Evolutionary conservation across 1,140 invertebrate species (phyloP), one percentile per base, ranked within the genome.

Genomic region (Drosophila gunungcola): DNA sequence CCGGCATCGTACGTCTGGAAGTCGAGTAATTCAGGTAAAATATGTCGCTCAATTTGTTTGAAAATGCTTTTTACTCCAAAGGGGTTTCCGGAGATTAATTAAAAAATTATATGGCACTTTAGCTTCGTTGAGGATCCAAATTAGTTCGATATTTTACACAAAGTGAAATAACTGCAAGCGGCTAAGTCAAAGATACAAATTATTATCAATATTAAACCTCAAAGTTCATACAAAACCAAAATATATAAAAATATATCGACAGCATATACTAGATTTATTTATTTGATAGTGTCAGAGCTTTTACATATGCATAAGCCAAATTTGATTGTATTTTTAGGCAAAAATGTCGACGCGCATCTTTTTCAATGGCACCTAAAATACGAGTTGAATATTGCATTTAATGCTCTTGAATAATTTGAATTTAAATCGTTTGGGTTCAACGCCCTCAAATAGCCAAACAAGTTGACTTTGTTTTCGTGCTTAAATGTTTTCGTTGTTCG

Each of bases 21-120:
- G 27, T 42, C n/a, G 11, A 65, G 60, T 68, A 42, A 52, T 65
- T 65, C 39, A 72, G 21, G 27, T 73, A 45, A 73, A 72, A 60
- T 70, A 72, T 72, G 39, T 72, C 21, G n/a, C 46, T 45, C 54
- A 11, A 72, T 73, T 73, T 72, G 61, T 72, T 60, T 60, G 68
- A 16, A 72, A 72, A 73, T 60, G 67, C 39, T 60, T 60, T 60
- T 73, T 60, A 38, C 48, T 21, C 9, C 64, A 16, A 60, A 73
- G 72, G 65, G 45, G 52, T 54, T 45, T 72, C n/a, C 12, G 54
- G 32, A 43, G 65, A 13, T 72, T 73, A 73, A 72, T 72, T 72
- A 58, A 72, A 70, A 70, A 72, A 34, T 72, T 55, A 36, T 25
- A n/a, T 3, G 7, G 21, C 34, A 65, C 1, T 27, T 45, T 12